Conservation (phyloP, 1,140 invertebrate genomes). For the Telenomus remus region DNA sequence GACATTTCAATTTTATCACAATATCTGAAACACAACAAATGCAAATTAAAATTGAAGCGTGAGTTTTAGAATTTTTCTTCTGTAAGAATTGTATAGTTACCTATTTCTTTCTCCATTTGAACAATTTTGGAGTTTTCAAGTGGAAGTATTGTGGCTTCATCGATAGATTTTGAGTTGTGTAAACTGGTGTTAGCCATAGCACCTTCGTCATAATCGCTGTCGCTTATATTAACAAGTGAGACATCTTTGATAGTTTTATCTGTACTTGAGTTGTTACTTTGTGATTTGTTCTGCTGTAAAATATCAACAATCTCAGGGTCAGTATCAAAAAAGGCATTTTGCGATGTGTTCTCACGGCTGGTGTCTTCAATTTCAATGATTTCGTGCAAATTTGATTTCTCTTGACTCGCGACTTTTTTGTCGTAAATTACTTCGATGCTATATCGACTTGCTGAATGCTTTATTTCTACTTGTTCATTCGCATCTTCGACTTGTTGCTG, state of each 20-base stretch:
- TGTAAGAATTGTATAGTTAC: no score
- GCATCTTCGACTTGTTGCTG: background rate
- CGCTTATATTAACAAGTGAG: constrained; percentile 30
- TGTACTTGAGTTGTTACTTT: constrained; percentile 15
- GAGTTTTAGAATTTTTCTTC: no score
- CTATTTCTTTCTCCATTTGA: constrained; percentile 60
- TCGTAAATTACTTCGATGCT: constrained; percentile 69
- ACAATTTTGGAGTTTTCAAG: constrained; percentile 42
- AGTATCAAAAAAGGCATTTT: constrained; percentile 26
- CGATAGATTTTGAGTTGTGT: background rate
- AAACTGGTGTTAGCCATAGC: constrained; percentile 50
- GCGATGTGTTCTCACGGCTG: constrained; percentile 47
- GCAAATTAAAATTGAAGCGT: no score
- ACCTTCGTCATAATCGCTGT: constrained; percentile 59
- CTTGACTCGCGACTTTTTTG: constrained; percentile 35
- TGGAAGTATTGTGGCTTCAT: constrained; percentile 15
- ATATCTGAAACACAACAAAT: constrained; percentile 38
- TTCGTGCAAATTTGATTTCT: constrained; percentile 50
- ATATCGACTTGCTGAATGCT: constrained; percentile 27
- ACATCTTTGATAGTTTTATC: constrained; percentile 4
- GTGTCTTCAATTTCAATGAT: constrained; percentile 68
- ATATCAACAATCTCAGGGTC: constrained; percentile 52
- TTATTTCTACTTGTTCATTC: background rate
- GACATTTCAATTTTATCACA: constrained; percentile 65
- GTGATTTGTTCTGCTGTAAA: constrained; percentile 34